These are phyloP conservation scores for Probosciger aterrimus DNA, from an alignment of 2,113 vertebrate genomes.

Conservation along the genomic window DNA sequence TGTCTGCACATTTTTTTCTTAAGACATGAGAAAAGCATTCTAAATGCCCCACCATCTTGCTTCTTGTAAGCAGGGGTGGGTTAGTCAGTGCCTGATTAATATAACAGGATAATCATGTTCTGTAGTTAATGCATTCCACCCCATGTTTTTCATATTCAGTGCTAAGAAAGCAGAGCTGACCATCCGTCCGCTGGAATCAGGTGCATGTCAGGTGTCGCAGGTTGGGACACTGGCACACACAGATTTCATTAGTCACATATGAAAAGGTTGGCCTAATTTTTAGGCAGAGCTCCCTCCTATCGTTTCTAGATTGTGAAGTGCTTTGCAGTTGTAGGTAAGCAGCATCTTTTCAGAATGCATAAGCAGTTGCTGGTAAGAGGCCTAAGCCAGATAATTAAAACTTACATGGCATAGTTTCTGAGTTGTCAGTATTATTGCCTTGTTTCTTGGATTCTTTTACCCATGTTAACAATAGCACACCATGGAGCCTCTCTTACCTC, in stretches of 20 bases:
- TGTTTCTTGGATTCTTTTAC: neutral
- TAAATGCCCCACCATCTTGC: neutral
- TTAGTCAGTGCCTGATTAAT: neutral
- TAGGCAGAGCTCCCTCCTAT: neutral
- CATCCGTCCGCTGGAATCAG: neutral
- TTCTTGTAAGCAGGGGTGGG: neutral
- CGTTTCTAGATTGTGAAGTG: neutral
- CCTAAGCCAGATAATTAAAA: neutral
- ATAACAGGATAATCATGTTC: neutral
- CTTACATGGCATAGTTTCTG: neutral
- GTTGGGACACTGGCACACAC: neutral
- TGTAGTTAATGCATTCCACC: neutral
- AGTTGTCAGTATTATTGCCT: neutral
- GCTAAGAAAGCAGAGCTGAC: neutral
- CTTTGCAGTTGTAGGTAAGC: neutral
- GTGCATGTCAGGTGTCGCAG: neutral
- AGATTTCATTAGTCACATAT: neutral
- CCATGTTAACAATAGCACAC: neutral
- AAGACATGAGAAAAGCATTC: neutral
- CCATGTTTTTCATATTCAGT: neutral
- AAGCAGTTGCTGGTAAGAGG: neutral
- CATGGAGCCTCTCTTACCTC: neutral
- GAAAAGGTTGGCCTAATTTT: slow-evolving; percentile 7
- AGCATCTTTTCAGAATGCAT: neutral
- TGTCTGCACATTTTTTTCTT: neutral